These are phyloP conservation scores for Ophonus ardosiacus DNA, from an alignment of 2,888 invertebrate genomes.

Conservation along the genomic window DNA sequence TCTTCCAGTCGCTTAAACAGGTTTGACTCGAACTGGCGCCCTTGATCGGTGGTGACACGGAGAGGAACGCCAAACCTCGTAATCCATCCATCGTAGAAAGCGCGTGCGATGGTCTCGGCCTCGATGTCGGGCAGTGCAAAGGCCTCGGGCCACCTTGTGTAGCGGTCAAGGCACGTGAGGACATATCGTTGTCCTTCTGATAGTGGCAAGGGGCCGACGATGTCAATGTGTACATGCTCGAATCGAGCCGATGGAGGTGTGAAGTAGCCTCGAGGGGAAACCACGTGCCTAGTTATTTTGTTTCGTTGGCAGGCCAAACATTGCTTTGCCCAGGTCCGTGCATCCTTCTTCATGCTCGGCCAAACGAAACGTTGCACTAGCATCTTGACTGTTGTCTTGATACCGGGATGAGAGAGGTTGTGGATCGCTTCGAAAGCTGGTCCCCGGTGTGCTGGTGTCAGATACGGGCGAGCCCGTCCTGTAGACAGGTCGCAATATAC, in stretches of 20 bases:
- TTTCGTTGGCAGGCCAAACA: slow-evolving; percentile 65
- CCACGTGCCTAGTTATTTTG: slow-evolving; percentile 67
- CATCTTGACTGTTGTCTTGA: no score
- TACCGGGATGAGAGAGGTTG: no score
- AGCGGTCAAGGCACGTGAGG: slow-evolving; percentile 69
- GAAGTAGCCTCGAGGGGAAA: slow-evolving; percentile 61
- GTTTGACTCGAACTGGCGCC: slow-evolving; percentile 65
- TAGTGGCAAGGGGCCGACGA: slow-evolving; percentile 66
- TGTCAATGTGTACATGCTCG: slow-evolving; percentile 69
- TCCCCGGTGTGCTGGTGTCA: no score
- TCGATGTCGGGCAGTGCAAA: no score
- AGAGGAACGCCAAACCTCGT: slow-evolving; percentile 65
- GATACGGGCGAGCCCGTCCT: no score
- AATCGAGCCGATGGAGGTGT: slow-evolving; percentile 67
- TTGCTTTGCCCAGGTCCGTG: background rate
- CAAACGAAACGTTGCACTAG: background rate
- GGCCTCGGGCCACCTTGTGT: slow-evolving; percentile 68
- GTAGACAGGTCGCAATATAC: no score
- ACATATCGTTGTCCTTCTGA: slow-evolving; percentile 66
- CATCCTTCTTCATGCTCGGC: background rate
- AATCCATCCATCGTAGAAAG: slow-evolving; percentile 65
- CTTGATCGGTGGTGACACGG: slow-evolving; percentile 67
- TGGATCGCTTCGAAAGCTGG: no score
- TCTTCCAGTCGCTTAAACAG: no score
- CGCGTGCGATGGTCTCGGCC: slow-evolving; percentile 66